Evolutionary conservation across 2,113 vertebrate species (phyloP).

Genomic region (Gymnocephalus cernua): DNA sequence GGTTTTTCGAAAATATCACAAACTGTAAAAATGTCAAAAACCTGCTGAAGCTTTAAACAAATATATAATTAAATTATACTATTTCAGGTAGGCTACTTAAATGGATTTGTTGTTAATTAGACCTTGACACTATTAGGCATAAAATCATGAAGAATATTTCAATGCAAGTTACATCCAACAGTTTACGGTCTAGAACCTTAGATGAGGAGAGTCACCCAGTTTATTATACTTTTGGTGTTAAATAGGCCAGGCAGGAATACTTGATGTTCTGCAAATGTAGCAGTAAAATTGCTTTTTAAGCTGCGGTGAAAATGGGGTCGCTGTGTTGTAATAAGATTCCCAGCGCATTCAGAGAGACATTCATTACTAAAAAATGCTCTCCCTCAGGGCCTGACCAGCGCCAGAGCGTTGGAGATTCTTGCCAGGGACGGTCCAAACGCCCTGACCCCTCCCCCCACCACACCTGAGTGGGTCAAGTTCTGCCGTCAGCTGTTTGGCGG

Average conservation of each 20-base stretch:
- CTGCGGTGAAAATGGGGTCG: slow-evolving; percentile 48
- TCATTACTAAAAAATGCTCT: slow-evolving; percentile 21
- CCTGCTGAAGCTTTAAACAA: background rate
- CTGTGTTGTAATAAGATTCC: slow-evolving; percentile 52
- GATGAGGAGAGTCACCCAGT: slow-evolving; percentile 38
- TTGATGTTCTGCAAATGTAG: slow-evolving; percentile 55
- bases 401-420: slow-evolving; percentile 86
- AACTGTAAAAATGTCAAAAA: slow-evolving; percentile 21
- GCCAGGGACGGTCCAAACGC: slow-evolving; percentile 90
- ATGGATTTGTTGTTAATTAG: slow-evolving; percentile 32
- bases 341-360: slow-evolving; percentile 8
- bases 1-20: slow-evolving; percentile 2
- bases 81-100: background rate
- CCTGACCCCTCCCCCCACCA: slow-evolving; percentile 91
- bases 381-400: slow-evolving; percentile 87
- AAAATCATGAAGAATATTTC: slow-evolving; percentile 32
- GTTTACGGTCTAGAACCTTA: slow-evolving; percentile 9
- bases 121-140: slow-evolving; percentile 14
- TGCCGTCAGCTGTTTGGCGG: slow-evolving; percentile 95
- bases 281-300: slow-evolving; percentile 65
- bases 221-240: slow-evolving; percentile 59
- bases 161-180: slow-evolving; percentile 30
- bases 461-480: slow-evolving; percentile 96
- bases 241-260: slow-evolving; percentile 57
- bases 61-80: background rate